These are phyloP conservation scores for Gouania willdenowi DNA, from an alignment of 2,797 vertebrate species.

Conservation along the genomic window DNA sequence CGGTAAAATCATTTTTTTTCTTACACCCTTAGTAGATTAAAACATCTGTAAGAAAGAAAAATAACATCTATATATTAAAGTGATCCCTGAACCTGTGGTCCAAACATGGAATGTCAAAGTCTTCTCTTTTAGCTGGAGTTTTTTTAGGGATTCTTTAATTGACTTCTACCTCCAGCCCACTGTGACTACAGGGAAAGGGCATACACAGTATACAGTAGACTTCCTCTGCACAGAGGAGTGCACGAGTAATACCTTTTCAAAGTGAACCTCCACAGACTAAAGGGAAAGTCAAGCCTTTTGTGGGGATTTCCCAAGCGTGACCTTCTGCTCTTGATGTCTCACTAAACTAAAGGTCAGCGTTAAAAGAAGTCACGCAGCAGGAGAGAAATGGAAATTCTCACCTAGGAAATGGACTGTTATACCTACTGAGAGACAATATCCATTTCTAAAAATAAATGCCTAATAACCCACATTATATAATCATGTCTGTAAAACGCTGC, in stretches of 20 bases:
- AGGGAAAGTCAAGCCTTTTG: slow-evolving; percentile 44
- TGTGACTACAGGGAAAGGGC: slow-evolving; percentile 52
- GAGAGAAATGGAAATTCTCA: slow-evolving; percentile 1
- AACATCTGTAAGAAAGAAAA: too few species aligned
- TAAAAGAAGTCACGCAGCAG: slow-evolving; percentile 16
- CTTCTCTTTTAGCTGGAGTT: slow-evolving; percentile 29
- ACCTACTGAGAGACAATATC: too few species aligned
- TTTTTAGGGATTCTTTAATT: slow-evolving; percentile 61
- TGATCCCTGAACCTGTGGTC: slow-evolving; percentile 22
- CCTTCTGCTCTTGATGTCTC: slow-evolving; percentile 42
- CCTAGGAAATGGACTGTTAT: too few species aligned
- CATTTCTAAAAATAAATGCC: too few species aligned
- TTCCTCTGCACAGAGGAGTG: slow-evolving; percentile 43
- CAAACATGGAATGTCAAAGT: slow-evolving; percentile 27
- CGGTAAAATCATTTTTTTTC: too few species aligned
- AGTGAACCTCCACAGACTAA: slow-evolving; percentile 39
- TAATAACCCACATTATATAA: too few species aligned
- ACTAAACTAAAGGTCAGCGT: slow-evolving; percentile 43
- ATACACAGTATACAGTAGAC: slow-evolving; percentile 63
- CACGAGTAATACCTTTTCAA: slow-evolving; percentile 27
- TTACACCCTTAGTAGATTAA: too few species aligned
- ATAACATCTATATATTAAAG: too few species aligned
- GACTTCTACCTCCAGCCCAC: slow-evolving; percentile 44
- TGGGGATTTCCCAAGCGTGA: slow-evolving; percentile 40
- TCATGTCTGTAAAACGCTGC: too few species aligned